phyloP scores from a whole-genome alignment of 2,888 invertebrate species.

The Tachina grossa region DNA sequence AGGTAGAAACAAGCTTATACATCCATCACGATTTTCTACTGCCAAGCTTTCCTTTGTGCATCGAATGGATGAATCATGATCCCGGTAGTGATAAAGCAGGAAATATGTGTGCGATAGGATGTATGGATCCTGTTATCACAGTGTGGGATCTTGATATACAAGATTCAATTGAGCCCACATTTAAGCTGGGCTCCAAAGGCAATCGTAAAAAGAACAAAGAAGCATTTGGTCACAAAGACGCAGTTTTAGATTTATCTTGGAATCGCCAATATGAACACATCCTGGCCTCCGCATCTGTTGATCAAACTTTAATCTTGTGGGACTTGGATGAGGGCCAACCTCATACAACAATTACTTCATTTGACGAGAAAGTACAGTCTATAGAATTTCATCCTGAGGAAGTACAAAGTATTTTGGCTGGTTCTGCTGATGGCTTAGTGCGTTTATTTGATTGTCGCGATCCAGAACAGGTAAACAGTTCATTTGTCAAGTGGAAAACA shows the following conservation, averaged over 20 bases:
- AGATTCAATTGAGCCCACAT: slow-evolving; percentile 94
- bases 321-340: slow-evolving; percentile 92
- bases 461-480: slow-evolving; percentile 84
- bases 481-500: slow-evolving; percentile 86
- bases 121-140: slow-evolving; percentile 95
- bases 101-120: slow-evolving; percentile 95
- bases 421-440: slow-evolving; percentile 91
- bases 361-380: slow-evolving; percentile 92
- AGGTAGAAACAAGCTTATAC: slow-evolving; percentile 93
- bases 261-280: slow-evolving; percentile 91
- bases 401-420: slow-evolving; percentile 91
- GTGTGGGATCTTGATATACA: slow-evolving; percentile 99
- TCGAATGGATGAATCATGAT: slow-evolving; percentile 97
- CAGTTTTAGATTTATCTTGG: slow-evolving; percentile 96
- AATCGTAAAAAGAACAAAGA: slow-evolving; percentile 89
- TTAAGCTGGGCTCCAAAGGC: slow-evolving; percentile 89
- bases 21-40: slow-evolving; percentile 96
- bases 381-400: slow-evolving; percentile 93
- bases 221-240: slow-evolving; percentile 91
- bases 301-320: slow-evolving; percentile 94
- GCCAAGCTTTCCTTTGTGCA: slow-evolving; percentile 94
- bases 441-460: slow-evolving; percentile 93
- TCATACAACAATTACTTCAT: slow-evolving; percentile 88
- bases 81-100: slow-evolving; percentile 88
- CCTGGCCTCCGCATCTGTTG: slow-evolving; percentile 96